Base-by-base conservation (phyloP, 1,140 invertebrate genomes). In the Cephus cinctus region DNA sequence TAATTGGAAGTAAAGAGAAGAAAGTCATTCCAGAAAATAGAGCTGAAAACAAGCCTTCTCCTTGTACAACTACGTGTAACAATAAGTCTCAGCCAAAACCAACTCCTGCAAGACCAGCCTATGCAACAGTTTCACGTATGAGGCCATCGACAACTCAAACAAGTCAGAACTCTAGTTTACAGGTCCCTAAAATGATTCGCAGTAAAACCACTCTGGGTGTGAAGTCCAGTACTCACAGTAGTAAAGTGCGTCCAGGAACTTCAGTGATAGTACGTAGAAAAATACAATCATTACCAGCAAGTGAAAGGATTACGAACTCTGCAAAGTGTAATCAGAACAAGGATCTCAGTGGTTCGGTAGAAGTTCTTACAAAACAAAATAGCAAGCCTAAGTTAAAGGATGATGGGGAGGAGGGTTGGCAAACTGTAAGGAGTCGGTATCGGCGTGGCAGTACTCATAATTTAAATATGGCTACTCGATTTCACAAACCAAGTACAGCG, bases 341-440 rank as follows among this genome's bases (percentile, higher is more conserved):
- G 12, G 67, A 69, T 18, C 67, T 69, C 6, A 65, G 61, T 34
- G 50, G 57, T n/a, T 71, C 70, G 0, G 65, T 67, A 4, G 75
- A 76, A 39, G 65, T 66, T 5, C 47, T 68, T 22, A 61, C 57
- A 2, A 66, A 63, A 14, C 54, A 59, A 20, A 49, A 57, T 11
- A 18, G 35, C 32, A 50, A 27, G 23, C 19, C 41, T 2, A 67
- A 65, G 31, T 22, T 41, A 4, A 67, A 67, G 43, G 69, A 69
- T 6, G 72, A 75, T 42, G 57, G 47, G 34, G 76, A n/a, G n/a
- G 77, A 84, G 47, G 85, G 84, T 2, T 87, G 84, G 85, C 83
- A 86, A 69, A 85, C 80, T 5, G 85, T 87, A 0, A 77, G 82
- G 5, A 74, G 81, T 43, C 75, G 80, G 42, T 71, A 59, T 36